Conservation (phyloP, 2,797 vertebrate genomes). For the Pseudotriccus pelzelni region DNA sequence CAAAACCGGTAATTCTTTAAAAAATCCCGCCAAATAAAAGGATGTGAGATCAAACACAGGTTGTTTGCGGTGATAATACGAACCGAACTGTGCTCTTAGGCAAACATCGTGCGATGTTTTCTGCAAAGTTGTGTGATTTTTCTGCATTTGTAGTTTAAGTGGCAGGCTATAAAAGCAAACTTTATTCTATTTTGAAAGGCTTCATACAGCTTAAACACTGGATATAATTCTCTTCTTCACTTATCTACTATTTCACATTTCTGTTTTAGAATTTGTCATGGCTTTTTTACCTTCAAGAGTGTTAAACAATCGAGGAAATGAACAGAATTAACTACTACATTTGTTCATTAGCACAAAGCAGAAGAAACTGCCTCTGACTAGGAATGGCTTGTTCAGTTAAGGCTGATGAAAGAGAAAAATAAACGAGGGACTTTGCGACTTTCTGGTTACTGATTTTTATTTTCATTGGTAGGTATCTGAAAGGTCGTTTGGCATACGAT, state of each 20-base stretch:
- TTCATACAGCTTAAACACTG: neutral
- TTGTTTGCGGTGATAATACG: neutral
- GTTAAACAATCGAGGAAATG: neutral
- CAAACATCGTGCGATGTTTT: neutral
- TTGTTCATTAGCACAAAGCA: neutral
- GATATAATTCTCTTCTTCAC: neutral
- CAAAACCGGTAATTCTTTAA: neutral
- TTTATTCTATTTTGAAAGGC: neutral
- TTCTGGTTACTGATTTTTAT: neutral
- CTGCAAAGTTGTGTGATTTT: neutral
- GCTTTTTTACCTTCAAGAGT: neutral
- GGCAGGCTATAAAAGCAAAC: fast-evolving
- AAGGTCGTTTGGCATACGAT: constrained; percentile 82
- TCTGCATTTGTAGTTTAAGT: neutral
- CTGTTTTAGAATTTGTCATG: neutral
- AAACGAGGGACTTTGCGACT: neutral
- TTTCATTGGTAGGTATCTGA: constrained; percentile 87
- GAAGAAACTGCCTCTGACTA: neutral
- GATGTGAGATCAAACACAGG: neutral
- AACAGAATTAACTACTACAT: neutral
- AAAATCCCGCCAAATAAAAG: neutral
- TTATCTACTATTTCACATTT: neutral
- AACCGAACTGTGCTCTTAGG: neutral
- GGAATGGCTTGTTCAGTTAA: neutral
- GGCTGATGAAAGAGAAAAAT: neutral